Conservation (phyloP, 2,113 vertebrate genomes). For the Marmota flaviventris region DNA sequence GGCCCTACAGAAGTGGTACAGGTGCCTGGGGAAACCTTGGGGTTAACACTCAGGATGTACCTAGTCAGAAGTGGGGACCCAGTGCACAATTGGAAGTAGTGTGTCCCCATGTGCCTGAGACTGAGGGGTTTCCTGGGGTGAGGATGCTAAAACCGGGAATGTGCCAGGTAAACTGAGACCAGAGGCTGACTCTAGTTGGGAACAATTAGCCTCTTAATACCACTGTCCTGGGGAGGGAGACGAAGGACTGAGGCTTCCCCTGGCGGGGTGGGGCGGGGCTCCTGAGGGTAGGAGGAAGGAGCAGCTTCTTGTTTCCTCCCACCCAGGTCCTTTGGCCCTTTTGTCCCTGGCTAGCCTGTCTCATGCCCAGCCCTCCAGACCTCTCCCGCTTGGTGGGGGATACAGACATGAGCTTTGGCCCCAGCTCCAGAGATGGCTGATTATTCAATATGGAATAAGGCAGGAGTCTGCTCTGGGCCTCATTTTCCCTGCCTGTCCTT, state of each 20-base stretch:
- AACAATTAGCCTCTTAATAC: neutral
- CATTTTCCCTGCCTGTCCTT: conserved; percentile 9
- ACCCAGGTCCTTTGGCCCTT: neutral
- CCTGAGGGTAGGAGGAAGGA: neutral
- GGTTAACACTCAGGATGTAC: neutral
- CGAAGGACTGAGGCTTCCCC: neutral
- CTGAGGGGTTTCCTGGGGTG: neutral
- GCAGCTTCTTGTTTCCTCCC: neutral
- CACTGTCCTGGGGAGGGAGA: neutral
- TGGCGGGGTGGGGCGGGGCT: neutral
- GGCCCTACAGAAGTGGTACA: neutral
- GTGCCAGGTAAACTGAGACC: neutral
- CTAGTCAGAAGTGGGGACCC: neutral
- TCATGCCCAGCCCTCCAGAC: neutral
- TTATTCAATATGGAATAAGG: neutral
- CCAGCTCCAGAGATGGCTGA: accelerated
- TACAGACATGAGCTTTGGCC: neutral
- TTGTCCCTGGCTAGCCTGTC: neutral
- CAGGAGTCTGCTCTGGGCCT: neutral
- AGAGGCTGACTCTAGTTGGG: neutral
- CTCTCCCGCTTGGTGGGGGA: neutral
- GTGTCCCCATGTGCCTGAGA: neutral
- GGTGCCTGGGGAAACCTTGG: neutral
- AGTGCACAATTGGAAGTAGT: neutral
- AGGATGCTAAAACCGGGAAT: neutral